Evolutionary conservation across 2,113 vertebrate species (phyloP), one percentile per base, ranked within the genome.

Genomic region (Herpailurus yagouaroundi): DNA sequence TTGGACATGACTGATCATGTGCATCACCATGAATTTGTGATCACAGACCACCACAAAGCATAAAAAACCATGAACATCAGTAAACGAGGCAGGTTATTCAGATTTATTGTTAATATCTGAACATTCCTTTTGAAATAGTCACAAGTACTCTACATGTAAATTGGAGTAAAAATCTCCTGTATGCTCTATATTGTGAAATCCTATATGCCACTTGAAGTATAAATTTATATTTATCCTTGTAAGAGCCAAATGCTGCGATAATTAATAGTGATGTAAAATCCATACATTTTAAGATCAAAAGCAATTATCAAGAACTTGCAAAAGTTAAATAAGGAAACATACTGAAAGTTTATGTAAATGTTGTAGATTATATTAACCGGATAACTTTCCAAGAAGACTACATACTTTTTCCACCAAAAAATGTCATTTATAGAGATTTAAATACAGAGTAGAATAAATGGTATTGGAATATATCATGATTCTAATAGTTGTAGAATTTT

Each of bases 281-380:
- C 60, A 81, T 64, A 91, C 4, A 93, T 85, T 97, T 92, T 25
- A 31, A 96, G 92, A 89, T 80, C 31, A 41, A 73, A 89, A 96
- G 64, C 0, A 83, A 86, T 50, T 69, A 81, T 13, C 14, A 74
- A 60, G 68, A 94, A 88, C n/a, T 92, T 90, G 7, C 29, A 92
- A 79, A 94, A 71, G 27, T 79, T 89, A 96, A 64, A 87, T 29
- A 76, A 41, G 15, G 15, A 92, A 95, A 63, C 0, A 50, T 21
- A 69, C 4, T 81, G 6, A 93, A 94, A 93, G 27, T 27, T 85
- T 68, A 50, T 52, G 4, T 60, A 83, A 81, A 15, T 41, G 7
- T 15, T 36, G 23, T 11, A 76, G 33, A 76, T 4, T 50, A 1
- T 1, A 87, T 69, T 82, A 86, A 18, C 19, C 71, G 23, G 19